Conservation (phyloP, 2,888 invertebrate genomes). For the Hydropsyche betteni region DNA sequence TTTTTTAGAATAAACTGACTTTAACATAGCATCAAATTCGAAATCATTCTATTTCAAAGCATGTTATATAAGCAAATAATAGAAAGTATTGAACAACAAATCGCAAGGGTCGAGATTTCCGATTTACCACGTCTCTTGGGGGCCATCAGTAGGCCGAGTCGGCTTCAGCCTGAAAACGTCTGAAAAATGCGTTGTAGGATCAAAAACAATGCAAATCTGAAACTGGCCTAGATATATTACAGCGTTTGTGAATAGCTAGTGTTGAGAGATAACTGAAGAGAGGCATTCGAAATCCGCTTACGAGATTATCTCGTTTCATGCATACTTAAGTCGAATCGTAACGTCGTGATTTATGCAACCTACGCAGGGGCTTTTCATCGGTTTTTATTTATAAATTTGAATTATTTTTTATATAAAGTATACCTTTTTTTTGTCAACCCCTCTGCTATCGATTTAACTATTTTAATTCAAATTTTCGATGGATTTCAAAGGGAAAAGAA, state of each 20-base stretch:
- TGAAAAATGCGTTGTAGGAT: slow-evolving; percentile 13
- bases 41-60: no score
- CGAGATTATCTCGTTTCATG: slow-evolving; percentile 27
- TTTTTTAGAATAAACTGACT: no score
- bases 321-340: slow-evolving; percentile 24
- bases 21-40: no score
- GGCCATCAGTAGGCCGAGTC: background rate
- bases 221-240: background rate
- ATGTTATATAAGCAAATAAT: background rate
- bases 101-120: slow-evolving; percentile 14
- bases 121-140: background rate
- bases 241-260: background rate
- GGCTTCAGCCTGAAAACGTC: background rate
- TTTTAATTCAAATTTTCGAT: no score
- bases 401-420: no score
- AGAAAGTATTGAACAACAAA: background rate
- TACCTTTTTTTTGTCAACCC: no score
- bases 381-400: no score
- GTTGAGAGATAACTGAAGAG: background rate
- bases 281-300: slow-evolving; percentile 18
- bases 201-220: slow-evolving; percentile 12
- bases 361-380: background rate
- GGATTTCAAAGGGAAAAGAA: no score
- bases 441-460: no score
- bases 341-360: slow-evolving; percentile 4